Evolutionary conservation across 2,113 vertebrate genomes (phyloP).

Genomic region (Tragulus kanchil): DNA sequence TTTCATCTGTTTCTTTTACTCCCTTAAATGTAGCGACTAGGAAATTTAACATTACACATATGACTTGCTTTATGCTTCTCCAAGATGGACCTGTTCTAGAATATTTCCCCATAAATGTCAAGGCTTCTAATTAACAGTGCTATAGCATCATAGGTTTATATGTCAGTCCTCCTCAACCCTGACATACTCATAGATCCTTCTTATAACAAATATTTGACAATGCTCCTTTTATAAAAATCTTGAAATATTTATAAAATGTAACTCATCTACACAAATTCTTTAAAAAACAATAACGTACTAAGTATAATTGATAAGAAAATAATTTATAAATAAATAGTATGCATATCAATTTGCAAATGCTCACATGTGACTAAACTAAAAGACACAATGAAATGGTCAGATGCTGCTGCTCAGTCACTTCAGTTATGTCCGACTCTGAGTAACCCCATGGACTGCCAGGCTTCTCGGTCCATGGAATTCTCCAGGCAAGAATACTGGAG

Average conservation of each 20-base stretch:
- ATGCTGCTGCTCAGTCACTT: neutral
- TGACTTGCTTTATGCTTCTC: neutral
- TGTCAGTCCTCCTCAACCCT: neutral
- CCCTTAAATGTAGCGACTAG: neutral
- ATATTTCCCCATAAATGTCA: neutral
- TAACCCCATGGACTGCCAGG: neutral
- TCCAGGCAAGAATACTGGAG: too few species aligned
- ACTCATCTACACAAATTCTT: neutral
- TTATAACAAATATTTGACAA: conserved; percentile 16
- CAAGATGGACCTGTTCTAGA: neutral
- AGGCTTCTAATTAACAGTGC: neutral
- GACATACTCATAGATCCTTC: neutral
- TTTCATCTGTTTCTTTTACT: neutral
- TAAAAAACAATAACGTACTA: neutral
- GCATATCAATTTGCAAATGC: neutral
- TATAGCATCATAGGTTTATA: neutral
- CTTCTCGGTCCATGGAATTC: neutral
- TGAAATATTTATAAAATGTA: neutral
- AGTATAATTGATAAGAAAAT: conserved; percentile 18
- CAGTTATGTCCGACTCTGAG: neutral
- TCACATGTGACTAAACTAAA: neutral
- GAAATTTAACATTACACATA: neutral
- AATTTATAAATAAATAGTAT: neutral
- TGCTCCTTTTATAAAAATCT: neutral
- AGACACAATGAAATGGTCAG: neutral